phyloP scores from a whole-genome alignment of 2,888 invertebrate genomes.

The Tortrix viridana region DNA sequence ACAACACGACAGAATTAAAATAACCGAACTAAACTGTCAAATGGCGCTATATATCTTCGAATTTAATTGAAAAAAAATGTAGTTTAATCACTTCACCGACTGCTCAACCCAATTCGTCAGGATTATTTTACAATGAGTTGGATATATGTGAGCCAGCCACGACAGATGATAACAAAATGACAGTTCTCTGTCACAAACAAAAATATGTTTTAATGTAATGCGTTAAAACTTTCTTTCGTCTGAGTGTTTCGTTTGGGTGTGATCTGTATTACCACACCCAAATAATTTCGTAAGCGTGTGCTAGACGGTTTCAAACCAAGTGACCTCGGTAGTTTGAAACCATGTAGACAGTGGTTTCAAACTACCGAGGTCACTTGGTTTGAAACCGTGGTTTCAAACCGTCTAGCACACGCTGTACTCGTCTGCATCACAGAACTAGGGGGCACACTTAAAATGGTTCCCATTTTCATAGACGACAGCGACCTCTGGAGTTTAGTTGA shows the following conservation, averaged over 20 bases:
- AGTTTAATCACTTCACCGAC: not conserved
- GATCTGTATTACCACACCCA: too few species aligned
- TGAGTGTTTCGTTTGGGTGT: not conserved
- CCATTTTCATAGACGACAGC: too few species aligned
- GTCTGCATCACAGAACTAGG: too few species aligned
- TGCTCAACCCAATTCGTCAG: constrained; percentile 42
- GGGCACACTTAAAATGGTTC: too few species aligned
- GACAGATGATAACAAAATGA: constrained; percentile 31
- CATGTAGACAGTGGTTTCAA: too few species aligned
- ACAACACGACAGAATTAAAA: constrained; percentile 28
- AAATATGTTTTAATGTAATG: not conserved
- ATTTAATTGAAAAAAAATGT: not conserved
- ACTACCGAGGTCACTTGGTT: too few species aligned
- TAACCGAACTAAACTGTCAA: not conserved
- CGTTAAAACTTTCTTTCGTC: not conserved
- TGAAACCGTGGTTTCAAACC: too few species aligned
- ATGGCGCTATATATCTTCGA: constrained; percentile 5
- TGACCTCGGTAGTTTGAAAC: too few species aligned
- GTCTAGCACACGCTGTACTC: too few species aligned
- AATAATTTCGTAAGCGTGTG: too few species aligned
- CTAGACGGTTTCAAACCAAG: too few species aligned
- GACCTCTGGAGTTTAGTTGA: too few species aligned
- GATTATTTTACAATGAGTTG: constrained; percentile 58
- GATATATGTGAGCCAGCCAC: constrained; percentile 68
- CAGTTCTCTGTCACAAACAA: not conserved